These are phyloP conservation scores for Reticulitermes lucifugus DNA, from an alignment of 2,888 invertebrate genomes.

Conservation along the genomic window DNA sequence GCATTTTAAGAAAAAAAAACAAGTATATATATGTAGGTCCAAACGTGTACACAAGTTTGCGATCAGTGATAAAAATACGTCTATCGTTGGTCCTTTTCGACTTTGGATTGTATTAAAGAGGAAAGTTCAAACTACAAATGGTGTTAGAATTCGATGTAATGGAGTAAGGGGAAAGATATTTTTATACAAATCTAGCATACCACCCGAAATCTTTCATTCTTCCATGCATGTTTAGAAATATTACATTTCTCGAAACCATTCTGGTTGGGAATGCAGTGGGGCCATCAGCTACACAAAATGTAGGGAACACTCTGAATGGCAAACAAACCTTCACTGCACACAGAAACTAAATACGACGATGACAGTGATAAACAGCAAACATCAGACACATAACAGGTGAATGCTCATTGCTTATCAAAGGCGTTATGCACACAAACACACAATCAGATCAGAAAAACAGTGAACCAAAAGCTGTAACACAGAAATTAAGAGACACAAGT, in stretches of 20 bases:
- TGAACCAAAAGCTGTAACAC: too few species aligned
- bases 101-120: not conserved
- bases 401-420: too few species aligned
- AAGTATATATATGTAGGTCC: not conserved
- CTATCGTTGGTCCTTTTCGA: not conserved
- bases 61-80: not conserved
- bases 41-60: not conserved
- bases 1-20: not conserved
- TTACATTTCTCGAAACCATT: not conserved
- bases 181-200: not conserved
- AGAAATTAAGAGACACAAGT: too few species aligned
- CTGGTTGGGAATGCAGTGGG: not conserved
- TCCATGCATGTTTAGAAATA: too few species aligned
- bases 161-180: not conserved
- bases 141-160: not conserved
- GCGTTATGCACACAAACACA: too few species aligned
- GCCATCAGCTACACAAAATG: too few species aligned
- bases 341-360: too few species aligned
- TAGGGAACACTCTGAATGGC: too few species aligned
- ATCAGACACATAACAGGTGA: too few species aligned
- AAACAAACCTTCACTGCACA: too few species aligned
- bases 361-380: too few species aligned
- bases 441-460: too few species aligned
- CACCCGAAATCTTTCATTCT: not conserved
- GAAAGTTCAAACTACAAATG: not conserved